phyloP scores from a whole-genome alignment of 2,113 vertebrate genomes.

The Lipophrys pholis region DNA sequence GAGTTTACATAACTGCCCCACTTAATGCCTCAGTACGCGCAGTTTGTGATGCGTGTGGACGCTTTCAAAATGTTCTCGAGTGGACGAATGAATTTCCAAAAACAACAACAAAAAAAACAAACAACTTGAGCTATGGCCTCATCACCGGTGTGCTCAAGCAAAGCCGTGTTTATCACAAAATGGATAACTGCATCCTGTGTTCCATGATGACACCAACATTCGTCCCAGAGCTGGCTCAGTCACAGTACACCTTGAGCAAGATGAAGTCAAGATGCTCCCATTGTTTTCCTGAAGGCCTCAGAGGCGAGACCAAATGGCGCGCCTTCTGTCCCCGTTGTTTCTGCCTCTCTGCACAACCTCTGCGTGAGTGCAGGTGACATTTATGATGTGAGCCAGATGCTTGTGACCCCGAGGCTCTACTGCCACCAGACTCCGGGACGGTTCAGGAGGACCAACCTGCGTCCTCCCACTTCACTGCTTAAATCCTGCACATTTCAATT shows the following conservation, averaged over 20 bases:
- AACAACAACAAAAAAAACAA: neutral
- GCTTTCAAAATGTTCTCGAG: conserved; percentile 13
- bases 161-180: neutral
- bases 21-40: conserved; percentile 8
- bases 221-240: neutral
- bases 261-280: conserved; percentile 6
- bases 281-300: conserved; percentile 21
- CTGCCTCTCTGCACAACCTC: conserved; percentile 47
- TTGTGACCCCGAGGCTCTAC: conserved; percentile 17
- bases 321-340: conserved; percentile 46
- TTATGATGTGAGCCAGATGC: conserved; percentile 49
- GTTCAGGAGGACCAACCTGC: neutral
- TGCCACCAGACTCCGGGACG: neutral
- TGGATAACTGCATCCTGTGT: neutral
- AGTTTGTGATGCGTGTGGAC: conserved; percentile 19
- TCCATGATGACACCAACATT: neutral
- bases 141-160: neutral
- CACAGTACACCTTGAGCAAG: neutral
- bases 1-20: conserved; percentile 23
- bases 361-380: conserved; percentile 21
- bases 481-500: no score
- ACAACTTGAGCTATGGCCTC: neutral
- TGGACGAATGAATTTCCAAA: neutral
- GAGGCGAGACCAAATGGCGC: conserved; percentile 44
- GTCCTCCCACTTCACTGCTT: neutral